Conservation (phyloP, 2,797 vertebrate genomes). For the Gypaetus barbatus region DNA sequence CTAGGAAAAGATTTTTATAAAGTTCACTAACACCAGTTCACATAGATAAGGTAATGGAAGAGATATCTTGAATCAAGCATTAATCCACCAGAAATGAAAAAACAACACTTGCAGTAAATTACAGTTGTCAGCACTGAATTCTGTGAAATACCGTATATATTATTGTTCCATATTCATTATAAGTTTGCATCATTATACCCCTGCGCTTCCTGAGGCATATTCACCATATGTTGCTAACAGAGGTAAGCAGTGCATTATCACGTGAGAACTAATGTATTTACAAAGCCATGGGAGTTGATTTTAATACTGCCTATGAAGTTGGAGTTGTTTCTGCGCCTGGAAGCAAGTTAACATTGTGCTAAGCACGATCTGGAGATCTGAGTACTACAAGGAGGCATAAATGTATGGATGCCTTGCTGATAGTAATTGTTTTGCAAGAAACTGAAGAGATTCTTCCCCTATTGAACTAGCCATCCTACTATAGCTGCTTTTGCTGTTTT, state of each 20-base stretch:
- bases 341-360: not conserved
- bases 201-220: not conserved
- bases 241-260: not conserved
- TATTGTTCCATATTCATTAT: not conserved
- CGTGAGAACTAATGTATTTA: not conserved
- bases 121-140: not conserved
- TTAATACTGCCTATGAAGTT: not conserved
- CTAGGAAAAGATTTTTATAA: not conserved
- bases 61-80: not conserved
- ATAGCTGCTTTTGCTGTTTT: not conserved
- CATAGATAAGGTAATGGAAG: not conserved
- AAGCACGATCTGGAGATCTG: not conserved
- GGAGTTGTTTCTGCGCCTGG: not conserved
- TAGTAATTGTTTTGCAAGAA: not conserved
- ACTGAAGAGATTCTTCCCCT: not conserved
- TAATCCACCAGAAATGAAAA: not conserved
- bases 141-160: not conserved
- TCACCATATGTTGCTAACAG: not conserved
- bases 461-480: not conserved
- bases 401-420: not conserved
- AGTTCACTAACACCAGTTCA: not conserved
- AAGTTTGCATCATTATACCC: not conserved
- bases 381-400: not conserved
- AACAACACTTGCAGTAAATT: not conserved
- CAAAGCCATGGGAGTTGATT: not conserved